Evolutionary conservation across 53 echinoderm and acorn worm genomes (phyloP).

Genomic region (Antedon mediterranea): DNA sequence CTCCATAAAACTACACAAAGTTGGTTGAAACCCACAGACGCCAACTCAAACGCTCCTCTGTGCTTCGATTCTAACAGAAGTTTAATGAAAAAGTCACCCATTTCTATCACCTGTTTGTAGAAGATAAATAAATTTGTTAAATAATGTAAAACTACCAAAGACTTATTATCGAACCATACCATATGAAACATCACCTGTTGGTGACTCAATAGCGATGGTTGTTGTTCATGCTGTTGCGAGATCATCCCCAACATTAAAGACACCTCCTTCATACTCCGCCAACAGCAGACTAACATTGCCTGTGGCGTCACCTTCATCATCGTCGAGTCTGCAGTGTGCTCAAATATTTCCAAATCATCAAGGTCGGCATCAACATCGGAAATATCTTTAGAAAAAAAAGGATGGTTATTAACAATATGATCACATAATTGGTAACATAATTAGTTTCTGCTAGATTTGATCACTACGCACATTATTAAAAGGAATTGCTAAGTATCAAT

Average conservation of each 20-base stretch:
- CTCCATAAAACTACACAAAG: constrained; percentile 75
- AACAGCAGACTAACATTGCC: constrained; percentile 92
- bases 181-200: constrained; percentile 33
- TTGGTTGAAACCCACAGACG: constrained; percentile 71
- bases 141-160: no score
- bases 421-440: no score
- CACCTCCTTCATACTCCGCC: constrained; percentile 99
- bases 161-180: no score
- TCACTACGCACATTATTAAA: no score
- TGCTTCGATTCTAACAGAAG: constrained; percentile 75
- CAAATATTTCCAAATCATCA: not conserved
- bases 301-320: constrained; percentile 81
- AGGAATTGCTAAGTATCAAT: no score
- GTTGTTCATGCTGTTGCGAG: constrained; percentile 8
- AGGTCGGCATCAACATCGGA: no score
- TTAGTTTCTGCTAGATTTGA: no score
- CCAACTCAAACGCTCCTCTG: constrained; percentile 95
- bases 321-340: not conserved
- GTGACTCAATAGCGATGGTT: not conserved
- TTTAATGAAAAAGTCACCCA: constrained; percentile 65
- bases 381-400: no score
- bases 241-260: constrained; percentile 75
- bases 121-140: not conserved
- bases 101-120: constrained; percentile 38
- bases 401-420: no score